Percentiles rank a stretch among this genome's conserved stretches.
These are phyloP conservation scores for Cyrtodaria siliqua DNA, from an alignment of 2,888 invertebrate species.

Conservation along the genomic window DNA sequence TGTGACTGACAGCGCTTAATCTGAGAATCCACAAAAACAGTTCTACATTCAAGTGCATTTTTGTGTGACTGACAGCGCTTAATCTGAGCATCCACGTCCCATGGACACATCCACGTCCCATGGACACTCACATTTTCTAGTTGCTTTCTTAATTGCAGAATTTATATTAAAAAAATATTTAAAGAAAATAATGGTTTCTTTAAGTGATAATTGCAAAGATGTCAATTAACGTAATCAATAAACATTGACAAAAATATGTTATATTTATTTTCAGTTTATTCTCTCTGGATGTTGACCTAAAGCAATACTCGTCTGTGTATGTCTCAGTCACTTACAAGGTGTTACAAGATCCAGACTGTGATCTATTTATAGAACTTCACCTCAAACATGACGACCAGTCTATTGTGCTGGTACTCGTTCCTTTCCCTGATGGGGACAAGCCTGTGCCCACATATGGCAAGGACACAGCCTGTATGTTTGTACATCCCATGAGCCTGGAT, in stretches of 20 bases:
- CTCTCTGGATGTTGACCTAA: conserved; percentile 52
- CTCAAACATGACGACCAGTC: conserved; percentile 57
- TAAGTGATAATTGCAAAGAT: too few species aligned
- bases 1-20: too few species aligned
- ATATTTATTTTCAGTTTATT: conserved; percentile 52
- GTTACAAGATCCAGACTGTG: conserved; percentile 59
- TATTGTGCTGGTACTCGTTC: conserved; percentile 58
- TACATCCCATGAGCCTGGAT: conserved; percentile 34
- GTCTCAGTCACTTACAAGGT: conserved; percentile 62
- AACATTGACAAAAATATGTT: too few species aligned
- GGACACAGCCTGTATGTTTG: conserved; percentile 49
- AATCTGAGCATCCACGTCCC: too few species aligned
- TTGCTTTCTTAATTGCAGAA: too few species aligned
- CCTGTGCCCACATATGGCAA: conserved; percentile 50
- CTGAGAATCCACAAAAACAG: too few species aligned
- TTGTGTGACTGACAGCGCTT: too few species aligned
- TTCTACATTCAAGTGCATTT: too few species aligned
- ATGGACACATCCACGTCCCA: too few species aligned
- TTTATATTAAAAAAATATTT: conserved; percentile 1
- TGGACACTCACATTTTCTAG: too few species aligned
- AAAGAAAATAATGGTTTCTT: neutral
- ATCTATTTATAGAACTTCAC: conserved; percentile 49
- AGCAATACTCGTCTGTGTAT: conserved; percentile 50
- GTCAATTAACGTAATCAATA: too few species aligned
- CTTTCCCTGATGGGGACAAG: conserved; percentile 50